Evolutionary conservation across 2,797 vertebrate genomes (phyloP), one percentile per base, ranked within the genome.

Genomic region (Myotis findleyi): DNA sequence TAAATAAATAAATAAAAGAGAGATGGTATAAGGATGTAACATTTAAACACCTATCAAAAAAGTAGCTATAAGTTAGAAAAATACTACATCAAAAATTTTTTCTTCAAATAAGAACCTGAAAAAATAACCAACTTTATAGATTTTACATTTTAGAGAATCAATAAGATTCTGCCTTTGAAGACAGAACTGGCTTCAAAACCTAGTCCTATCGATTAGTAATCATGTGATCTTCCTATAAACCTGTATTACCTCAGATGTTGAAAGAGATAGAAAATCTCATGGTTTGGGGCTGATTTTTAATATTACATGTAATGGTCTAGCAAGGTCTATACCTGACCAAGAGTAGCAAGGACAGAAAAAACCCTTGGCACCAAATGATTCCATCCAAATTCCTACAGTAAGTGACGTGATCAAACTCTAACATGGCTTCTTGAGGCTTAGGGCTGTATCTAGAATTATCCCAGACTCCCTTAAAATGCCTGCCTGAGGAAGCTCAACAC

Each of bases 31-130:
- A 53, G 27, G 21, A 10, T 53, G 5, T 36, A 83, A 86, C 33
- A 59, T n/a, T 5, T 68, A 27, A 71, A 64, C 82, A 47, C 14
- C 3, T 18, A 68, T 33, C 49, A 6, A 66, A 47, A 77, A 75
- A 38, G 1, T 41, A 27, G 17, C 71, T 76, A 55, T 16, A 88
- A 83, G 13, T 96, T 92, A 73, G 41, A 81, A 93, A 89, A 94
- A 51, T 36, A 57, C 7, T 89, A 16, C 2, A 66, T 36, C 21
- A 75, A 25, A 59, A 69, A 36, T 14, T 8, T 36, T 64, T 75
- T 75, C 23, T 82, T 94, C 36, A 57, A 79, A 64, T 0, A 83
- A 83, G 25, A 75, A 84, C 33, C 30, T 93, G 47, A 66, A 87
- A 90, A 86, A 30, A 7, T 62, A n/a, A 66, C 16, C 11, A 20